Evolutionary conservation across 1,140 invertebrate species (phyloP), one percentile per base, ranked within the genome.

Genomic region (Andricus grossulariae): DNA sequence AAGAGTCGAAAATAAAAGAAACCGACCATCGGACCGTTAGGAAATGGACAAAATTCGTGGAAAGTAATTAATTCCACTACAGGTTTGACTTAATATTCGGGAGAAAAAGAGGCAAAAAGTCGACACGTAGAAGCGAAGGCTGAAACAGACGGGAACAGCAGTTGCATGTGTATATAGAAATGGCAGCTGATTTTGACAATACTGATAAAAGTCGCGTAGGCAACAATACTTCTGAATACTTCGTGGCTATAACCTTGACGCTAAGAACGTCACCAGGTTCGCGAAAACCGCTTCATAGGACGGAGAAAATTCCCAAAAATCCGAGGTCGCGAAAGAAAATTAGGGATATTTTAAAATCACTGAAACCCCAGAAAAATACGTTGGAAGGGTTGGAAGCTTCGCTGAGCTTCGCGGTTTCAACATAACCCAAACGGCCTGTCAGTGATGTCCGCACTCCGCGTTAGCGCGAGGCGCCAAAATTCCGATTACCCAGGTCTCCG

Each of bases 161-260:
- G 25, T 39, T 16, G 60, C 60, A 66, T 66, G 60, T 39, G 25
- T 66, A 66, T 66, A 82, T 79, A 85, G 82, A 72, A 90, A 90
- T 90, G 89, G 90, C 89, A 91, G 90, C 89, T 91, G 90, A 91
- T 90, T 91, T 90, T 91, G 89, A 91, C 90, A 91, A 90, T 88
- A 85, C 84, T 77, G 57, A n/a, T 70, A 75, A 73, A 78, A 25
- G 5, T 66, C 57, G 25, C 13, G 57, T 66, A 77, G 72, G 77
- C 76, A 45, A 45, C 77, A 77, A 75, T 79, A 73, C 73, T 76
- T 50, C 25, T 13, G 79, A 77, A 75, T 79, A 73, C 73, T 76
- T 50, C 25, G n/a, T 80, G 50, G 75, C 78, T 77, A 80, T 86
- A 88, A 88, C 86, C 86, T 89, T 88, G 86, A 87, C 82, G 82